Evolutionary conservation across 2,113 vertebrate genomes (phyloP).

Genomic region (Sus scrofa): DNA sequence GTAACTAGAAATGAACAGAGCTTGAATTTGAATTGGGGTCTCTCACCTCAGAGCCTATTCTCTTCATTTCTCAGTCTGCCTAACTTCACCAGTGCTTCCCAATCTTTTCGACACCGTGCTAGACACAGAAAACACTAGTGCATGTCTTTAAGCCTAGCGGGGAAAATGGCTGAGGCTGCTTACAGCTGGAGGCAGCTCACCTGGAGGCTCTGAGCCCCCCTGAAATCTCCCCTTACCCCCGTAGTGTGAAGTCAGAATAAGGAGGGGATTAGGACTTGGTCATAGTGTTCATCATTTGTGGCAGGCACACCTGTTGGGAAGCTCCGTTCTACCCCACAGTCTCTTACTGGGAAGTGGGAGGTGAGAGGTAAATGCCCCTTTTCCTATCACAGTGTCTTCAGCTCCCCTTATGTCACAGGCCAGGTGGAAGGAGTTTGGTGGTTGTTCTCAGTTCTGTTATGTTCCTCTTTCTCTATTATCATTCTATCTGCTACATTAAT

Average conservation of each 20-base stretch:
- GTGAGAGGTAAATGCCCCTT: not conserved
- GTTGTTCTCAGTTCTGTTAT: not conserved
- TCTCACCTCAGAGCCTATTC: not conserved
- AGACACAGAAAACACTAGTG: not conserved
- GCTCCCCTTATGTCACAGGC: not conserved
- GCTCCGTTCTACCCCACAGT: not conserved
- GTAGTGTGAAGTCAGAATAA: not conserved
- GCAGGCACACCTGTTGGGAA: not conserved
- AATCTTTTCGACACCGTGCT: not conserved
- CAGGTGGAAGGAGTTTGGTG: not conserved
- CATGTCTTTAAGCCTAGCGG: not conserved
- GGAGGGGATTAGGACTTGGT: not conserved
- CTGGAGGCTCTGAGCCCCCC: not conserved
- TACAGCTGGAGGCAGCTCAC: not conserved
- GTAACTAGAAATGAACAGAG: not conserved
- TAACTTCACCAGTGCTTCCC: not conserved
- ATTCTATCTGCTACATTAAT: not conserved
- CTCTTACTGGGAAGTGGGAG: not conserved
- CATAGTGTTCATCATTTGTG: not conserved
- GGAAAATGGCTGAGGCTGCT: not conserved
- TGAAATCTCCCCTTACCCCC: not conserved
- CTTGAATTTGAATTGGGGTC: not conserved
- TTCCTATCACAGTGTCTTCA: not conserved
- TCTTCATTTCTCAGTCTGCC: not conserved
- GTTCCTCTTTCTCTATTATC: not conserved